Evolutionary conservation across 2,797 vertebrate genomes (phyloP).

Genomic region (Lophius americanus): DNA sequence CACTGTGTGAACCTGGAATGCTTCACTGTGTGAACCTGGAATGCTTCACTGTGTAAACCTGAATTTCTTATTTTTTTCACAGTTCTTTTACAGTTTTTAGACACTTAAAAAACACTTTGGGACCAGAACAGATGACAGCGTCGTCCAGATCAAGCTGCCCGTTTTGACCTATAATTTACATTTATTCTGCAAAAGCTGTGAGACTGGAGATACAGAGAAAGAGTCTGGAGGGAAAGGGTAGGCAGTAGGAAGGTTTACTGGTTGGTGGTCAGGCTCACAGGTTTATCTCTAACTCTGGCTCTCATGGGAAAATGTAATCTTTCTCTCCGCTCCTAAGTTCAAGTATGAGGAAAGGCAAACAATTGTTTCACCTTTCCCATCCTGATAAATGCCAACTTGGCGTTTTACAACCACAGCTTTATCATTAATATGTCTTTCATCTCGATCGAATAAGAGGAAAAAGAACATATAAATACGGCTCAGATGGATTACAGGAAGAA

Average conservation of each 20-base stretch:
- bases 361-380: neutral
- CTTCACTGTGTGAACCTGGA: no score
- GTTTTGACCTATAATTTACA: no score
- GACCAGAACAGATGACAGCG: no score
- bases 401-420: slow-evolving; percentile 30
- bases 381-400: neutral
- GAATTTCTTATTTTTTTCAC: no score
- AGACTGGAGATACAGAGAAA: no score
- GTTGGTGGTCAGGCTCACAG: neutral
- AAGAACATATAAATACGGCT: slow-evolving; percentile 22
- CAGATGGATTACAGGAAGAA: slow-evolving; percentile 22
- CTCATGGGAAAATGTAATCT: slow-evolving; percentile 1
- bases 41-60: no score
- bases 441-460: slow-evolving; percentile 14
- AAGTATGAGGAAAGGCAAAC: neutral
- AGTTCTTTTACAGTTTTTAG: no score
- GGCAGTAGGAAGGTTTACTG: neutral
- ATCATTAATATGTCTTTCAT: slow-evolving; percentile 32
- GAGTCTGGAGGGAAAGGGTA: no score
- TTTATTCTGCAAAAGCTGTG: no score
- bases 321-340: slow-evolving; percentile 8
- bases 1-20: no score
- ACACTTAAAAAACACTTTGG: no score
- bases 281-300: slow-evolving; percentile 1
- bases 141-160: no score